phyloP scores from a whole-genome alignment of 2,888 invertebrate genomes.

The Lacanobia wlatinum region DNA sequence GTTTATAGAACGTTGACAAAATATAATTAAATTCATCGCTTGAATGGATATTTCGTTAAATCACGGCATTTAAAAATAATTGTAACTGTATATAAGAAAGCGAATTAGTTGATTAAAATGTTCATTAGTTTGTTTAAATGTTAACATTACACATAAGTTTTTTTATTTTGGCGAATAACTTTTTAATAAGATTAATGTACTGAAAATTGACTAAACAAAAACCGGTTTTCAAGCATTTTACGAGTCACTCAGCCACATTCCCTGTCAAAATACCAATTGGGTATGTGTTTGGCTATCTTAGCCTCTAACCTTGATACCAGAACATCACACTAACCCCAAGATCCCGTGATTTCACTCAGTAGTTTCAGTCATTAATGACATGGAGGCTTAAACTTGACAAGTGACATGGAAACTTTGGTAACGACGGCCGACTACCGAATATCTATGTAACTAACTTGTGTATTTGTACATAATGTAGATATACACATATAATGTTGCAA shows the following conservation, averaged over 20 bases:
- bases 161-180: too few species aligned
- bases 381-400: slow-evolving; percentile 21
- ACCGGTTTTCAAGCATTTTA: too few species aligned
- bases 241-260: neutral
- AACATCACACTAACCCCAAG: slow-evolving; percentile 30
- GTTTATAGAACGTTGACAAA: too few species aligned
- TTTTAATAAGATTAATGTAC: too few species aligned
- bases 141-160: too few species aligned
- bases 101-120: too few species aligned
- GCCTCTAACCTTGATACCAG: slow-evolving; percentile 15
- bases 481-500: neutral
- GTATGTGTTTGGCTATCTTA: slow-evolving; percentile 21
- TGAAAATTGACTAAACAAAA: too few species aligned
- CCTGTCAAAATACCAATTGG: neutral
- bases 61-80: too few species aligned
- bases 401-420: slow-evolving; percentile 3
- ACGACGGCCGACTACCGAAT: neutral
- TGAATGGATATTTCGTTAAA: too few species aligned
- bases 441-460: neutral
- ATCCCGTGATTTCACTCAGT: slow-evolving; percentile 36
- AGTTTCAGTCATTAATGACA: slow-evolving; percentile 44
- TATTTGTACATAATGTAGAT: neutral
- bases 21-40: too few species aligned
- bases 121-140: too few species aligned
- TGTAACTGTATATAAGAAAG: too few species aligned